Base-by-base conservation (phyloP, 1,140 invertebrate genomes). In the Papilio polytes region DNA sequence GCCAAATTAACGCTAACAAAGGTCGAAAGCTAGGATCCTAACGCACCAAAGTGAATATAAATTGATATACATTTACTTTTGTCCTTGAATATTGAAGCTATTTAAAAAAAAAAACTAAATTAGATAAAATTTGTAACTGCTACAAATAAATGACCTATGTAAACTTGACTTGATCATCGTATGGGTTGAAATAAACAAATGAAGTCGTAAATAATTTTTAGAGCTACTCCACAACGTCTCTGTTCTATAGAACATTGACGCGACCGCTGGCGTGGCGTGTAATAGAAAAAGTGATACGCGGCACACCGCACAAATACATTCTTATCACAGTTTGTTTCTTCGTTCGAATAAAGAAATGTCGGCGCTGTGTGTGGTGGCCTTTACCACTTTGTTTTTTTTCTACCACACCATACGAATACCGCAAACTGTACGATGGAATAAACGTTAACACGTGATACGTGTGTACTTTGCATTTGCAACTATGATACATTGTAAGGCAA, bases 241-340 rank as follows among this genome's bases (percentile, higher is more conserved):
- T 90, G 81, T 86, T 70, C 85, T 78, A 70, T 53, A 74, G 84
- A 81, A 82, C 82, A 84, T 85, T 84, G 83, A 82, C 82, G 83
- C 80, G 83, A 81, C 59, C 76, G 83, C 81, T 84, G 83, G 63
- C 82, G 81, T 84, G 85, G 86, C 85, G 85, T 87, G 88, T 92
- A 94, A 94, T 94, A 94, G 91, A 94, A 94, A 94, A 94, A 94
- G 88, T 92, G 91, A 92, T 94, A 89, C 88, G 88, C 86, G 89
- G 91, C 89, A 78, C 85, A 91, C 90, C 92, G 86, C 92, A 92
- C 89, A 85, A 85, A 88, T 86, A 88, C 89, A 89, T 90, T 91
- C 88, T 91, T 92, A 92, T 92, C 89, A 88, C 84, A 83, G 82
- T 87, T 84, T 86, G 84, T 87, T 84, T 85, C 81, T 84, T 80